Percentiles rank a stretch among this genome's conserved stretches.
These are phyloP conservation scores for Drosophila nr. fundita DNA, from an alignment of 2,888 invertebrate genomes.

Conservation along the genomic window DNA sequence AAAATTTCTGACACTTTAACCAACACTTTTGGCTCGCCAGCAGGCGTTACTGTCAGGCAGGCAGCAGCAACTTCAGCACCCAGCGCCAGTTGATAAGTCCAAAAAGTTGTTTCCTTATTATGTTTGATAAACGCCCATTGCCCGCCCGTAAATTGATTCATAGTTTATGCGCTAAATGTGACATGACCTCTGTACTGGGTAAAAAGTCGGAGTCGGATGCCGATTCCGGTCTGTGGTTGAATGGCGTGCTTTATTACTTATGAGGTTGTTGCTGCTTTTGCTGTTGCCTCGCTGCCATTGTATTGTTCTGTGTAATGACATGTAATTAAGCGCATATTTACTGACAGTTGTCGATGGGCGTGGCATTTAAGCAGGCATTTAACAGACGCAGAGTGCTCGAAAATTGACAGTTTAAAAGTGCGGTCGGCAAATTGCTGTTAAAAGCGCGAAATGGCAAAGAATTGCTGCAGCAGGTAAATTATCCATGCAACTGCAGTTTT, in stretches of 20 bases:
- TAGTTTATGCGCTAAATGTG: conserved; percentile 82
- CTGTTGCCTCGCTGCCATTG: conserved; percentile 33
- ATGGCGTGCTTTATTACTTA: conserved; percentile 75
- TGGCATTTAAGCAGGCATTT: conserved; percentile 74
- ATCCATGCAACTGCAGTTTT: conserved; percentile 36
- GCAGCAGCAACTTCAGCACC: conserved; percentile 40
- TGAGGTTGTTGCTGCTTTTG: conserved; percentile 54
- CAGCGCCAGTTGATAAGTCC: conserved; percentile 72
- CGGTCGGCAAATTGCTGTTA: conserved; percentile 36
- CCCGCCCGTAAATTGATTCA: conserved; percentile 75
- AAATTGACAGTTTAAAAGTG: conserved; percentile 77
- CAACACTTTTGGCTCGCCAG: conserved; percentile 76
- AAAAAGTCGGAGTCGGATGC: conserved; percentile 36
- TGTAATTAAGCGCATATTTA: conserved; percentile 83
- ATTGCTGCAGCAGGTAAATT: conserved; percentile 54
- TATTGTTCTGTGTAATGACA: conserved; percentile 79
- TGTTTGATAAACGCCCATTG: conserved; percentile 76
- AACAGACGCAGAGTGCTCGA: conserved; percentile 71
- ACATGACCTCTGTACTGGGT: conserved; percentile 65
- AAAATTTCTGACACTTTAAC: conserved; percentile 81
- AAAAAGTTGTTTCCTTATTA: conserved; percentile 79
- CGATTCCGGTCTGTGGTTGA: conserved; percentile 61
- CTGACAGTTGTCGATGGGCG: conserved; percentile 72
- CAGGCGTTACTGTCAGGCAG: conserved; percentile 62
- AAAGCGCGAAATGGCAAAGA: conserved; percentile 43